A percentile compares a stretch with the other conserved stretches of the same genome.
These are phyloP conservation scores for Amniataba percoides DNA, from an alignment of 2,797 vertebrate genomes.

Conservation along the genomic window DNA sequence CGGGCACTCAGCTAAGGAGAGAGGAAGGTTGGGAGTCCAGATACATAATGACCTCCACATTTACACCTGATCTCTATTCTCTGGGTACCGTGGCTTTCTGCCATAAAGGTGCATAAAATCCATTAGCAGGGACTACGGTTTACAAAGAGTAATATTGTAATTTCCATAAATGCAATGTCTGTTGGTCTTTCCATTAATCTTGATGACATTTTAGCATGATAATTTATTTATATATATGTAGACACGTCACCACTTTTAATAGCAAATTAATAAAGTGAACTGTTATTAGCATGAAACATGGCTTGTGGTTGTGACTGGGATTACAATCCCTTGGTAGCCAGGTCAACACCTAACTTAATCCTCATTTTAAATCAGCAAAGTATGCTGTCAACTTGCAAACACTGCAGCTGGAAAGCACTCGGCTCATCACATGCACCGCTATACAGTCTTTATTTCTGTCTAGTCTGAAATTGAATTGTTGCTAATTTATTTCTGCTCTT, in stretches of 20 bases:
- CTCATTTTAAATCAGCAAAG: constrained; percentile 62
- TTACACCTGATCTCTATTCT: constrained; percentile 81
- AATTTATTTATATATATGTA: constrained; percentile 81
- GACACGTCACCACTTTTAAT: constrained; percentile 70
- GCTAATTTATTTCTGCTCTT: neutral
- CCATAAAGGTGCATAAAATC: constrained; percentile 81
- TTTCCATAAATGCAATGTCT: constrained; percentile 86
- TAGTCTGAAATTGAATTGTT: neutral
- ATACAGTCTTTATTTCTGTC: constrained; percentile 13
- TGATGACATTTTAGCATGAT: constrained; percentile 81
- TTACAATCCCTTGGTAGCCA: constrained; percentile 51
- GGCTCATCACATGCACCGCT: constrained; percentile 21
- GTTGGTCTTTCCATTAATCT: constrained; percentile 85
- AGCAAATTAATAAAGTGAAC: constrained; percentile 80
- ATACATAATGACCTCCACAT: constrained; percentile 77
- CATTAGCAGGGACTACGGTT: constrained; percentile 79
- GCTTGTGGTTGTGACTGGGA: constrained; percentile 59
- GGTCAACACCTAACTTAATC: constrained; percentile 68
- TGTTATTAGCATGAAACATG: constrained; percentile 77
- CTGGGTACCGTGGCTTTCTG: constrained; percentile 69
- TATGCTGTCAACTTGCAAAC: constrained; percentile 41
- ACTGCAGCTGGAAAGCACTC: neutral
- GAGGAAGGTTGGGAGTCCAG: constrained; percentile 78
- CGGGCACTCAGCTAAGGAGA: constrained; percentile 73
- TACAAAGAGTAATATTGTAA: constrained; percentile 83